A percentile compares a stretch with the other conserved stretches of the same genome.
These are phyloP conservation scores for Indicator indicator DNA, from an alignment of 2,113 vertebrate genomes.

Conservation along the genomic window DNA sequence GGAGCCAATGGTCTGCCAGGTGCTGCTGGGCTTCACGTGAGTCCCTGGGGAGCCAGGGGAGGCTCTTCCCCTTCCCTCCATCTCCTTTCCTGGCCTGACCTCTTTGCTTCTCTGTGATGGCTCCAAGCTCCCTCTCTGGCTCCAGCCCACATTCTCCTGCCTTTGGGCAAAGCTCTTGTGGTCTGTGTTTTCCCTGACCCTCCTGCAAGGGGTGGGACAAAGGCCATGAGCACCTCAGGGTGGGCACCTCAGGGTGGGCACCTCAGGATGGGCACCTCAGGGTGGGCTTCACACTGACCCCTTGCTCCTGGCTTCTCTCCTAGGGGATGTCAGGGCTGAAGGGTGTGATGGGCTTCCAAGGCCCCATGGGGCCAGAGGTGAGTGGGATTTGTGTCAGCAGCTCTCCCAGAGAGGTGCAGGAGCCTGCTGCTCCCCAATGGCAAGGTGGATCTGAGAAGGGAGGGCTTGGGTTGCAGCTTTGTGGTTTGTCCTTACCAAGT, in stretches of 20 bases:
- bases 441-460: background rate
- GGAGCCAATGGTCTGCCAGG: slow-evolving; percentile 79
- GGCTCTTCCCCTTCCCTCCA: background rate
- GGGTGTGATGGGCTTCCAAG: slow-evolving; percentile 78
- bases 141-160: fast-evolving
- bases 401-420: background rate
- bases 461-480: background rate
- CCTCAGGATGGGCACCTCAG: background rate
- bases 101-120: fast-evolving
- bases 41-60: background rate
- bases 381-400: slow-evolving; percentile 28
- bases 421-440: background rate
- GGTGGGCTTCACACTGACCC: background rate
- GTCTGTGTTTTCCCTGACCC: background rate
- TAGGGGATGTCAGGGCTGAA: slow-evolving; percentile 81
- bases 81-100: background rate
- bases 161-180: background rate
- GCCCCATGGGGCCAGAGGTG: slow-evolving; percentile 80
- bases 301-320: background rate
- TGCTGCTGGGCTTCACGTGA: slow-evolving; percentile 78
- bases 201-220: background rate
- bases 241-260: too few species aligned
- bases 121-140: background rate
- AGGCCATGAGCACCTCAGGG: background rate
- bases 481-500: background rate